Base-by-base conservation (phyloP, 2,113 vertebrate species). In the Pithys albifrons region DNA sequence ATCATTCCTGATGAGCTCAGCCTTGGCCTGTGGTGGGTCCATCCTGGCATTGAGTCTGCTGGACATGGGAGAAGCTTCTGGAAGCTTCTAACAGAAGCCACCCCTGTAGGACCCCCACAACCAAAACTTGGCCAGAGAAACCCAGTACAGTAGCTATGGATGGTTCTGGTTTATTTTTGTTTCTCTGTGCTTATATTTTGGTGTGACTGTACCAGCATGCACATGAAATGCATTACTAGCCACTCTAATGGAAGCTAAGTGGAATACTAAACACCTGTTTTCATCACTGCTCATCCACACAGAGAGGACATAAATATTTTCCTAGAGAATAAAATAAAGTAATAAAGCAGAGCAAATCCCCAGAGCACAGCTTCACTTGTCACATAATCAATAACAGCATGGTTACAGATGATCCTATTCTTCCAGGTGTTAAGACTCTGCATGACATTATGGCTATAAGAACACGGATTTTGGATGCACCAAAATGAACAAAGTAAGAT, bases 381-480 rank as follows among this genome's bases (percentile, higher is more conserved):
- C 0, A 0, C 16, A 6, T 71, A 39, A 31, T 19, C 75, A 84
- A 52, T 67, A 76, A 39, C 18, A 54, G 19, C 11, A n/a, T n/a
- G 0, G 0, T 43, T 55, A 23, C 51, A 62, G 10, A 39, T 52
- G 15, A 14, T 66, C 73, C 41, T 66, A 23, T 49, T 49, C 49
- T 71, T 92, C 49, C 55, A 49, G 62, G 37, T 64, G 19, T 77
- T 49, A 71, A 78, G 14, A 25, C 4, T 73, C 69, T 25, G 18
- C 1, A 1, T 49, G 54, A 48, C 17, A 10, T 25, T 52, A 25
- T 12, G 33, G 37, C 33, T 46, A 10, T 41, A 66, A 80, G 8
- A 61, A 81, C 89, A 61, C 12, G 52, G 7, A n/a, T 65, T 77
- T 64, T 15, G 54, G 8, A 33, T 58, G 22, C 6, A 61, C 19